Percentiles rank a stretch among this genome's conserved stretches.
Evolutionary conservation across 2,113 vertebrate species (phyloP).

Genomic region (Varanus salvator): DNA sequence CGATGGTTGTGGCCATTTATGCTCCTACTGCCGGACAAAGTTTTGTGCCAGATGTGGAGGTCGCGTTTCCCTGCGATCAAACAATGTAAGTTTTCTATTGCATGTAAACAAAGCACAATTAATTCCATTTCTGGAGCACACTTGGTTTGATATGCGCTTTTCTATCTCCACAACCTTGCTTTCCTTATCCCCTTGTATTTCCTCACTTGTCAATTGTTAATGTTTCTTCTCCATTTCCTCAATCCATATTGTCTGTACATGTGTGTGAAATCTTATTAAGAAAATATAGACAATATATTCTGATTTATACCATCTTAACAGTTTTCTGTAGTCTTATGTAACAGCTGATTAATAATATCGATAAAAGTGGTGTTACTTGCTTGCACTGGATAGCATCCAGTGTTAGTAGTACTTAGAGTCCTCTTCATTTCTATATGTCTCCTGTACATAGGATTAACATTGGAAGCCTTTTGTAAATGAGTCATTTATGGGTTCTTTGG

Average conservation of each 20-base stretch:
- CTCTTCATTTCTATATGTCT: not conserved
- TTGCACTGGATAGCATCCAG: not conserved
- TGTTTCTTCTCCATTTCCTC: not conserved
- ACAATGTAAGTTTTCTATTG: constrained; percentile 88
- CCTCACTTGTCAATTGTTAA: not conserved
- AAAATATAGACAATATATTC: not conserved
- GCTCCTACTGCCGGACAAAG: constrained; percentile 98
- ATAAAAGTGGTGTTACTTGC: not conserved
- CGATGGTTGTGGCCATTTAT: constrained; percentile 95
- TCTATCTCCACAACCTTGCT: not conserved
- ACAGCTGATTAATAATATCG: not conserved
- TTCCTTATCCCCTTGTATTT: not conserved
- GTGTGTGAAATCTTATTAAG: not conserved
- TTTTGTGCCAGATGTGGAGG: constrained; percentile 97
- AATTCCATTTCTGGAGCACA: not conserved
- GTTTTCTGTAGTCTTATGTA: not conserved
- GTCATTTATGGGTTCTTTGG: too few relatives aligned
- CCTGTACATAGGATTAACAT: not conserved
- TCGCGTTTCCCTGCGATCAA: constrained; percentile 95
- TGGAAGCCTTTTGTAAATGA: not conserved
- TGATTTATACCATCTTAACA: not conserved
- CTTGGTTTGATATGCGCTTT: not conserved
- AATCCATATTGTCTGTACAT: not conserved
- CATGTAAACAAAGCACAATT: not conserved
- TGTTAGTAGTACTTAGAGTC: not conserved